phyloP scores from a whole-genome alignment of 2,113 vertebrate species.

The Protobothrops mucrosquamatus region DNA sequence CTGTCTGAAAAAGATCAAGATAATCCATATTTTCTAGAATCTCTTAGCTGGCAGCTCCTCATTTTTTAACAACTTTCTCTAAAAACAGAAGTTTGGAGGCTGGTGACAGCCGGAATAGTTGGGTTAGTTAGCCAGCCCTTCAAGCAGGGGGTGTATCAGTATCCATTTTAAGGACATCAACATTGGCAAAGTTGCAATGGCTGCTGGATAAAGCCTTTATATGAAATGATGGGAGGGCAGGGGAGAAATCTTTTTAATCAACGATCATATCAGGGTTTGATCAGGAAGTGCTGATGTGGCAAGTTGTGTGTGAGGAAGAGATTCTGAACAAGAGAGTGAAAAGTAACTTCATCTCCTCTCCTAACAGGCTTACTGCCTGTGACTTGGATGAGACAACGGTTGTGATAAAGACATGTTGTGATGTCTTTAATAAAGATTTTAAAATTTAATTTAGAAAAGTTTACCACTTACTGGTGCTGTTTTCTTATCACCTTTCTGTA shows the following conservation, averaged over 20 bases:
- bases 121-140: neutral
- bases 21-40: neutral
- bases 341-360: neutral
- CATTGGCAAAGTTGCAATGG: neutral
- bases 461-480: conserved; percentile 86
- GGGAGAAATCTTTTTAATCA: neutral
- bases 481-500: conserved; percentile 80
- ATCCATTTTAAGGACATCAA: neutral
- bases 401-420: neutral
- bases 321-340: neutral
- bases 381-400: neutral
- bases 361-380: neutral
- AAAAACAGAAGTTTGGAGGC: neutral
- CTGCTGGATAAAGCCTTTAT: neutral
- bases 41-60: neutral
- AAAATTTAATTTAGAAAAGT: conserved; percentile 1
- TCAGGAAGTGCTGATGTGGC: neutral
- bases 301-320: neutral
- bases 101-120: neutral
- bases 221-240: neutral
- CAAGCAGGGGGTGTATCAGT: neutral
- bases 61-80: neutral
- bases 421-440: neutral
- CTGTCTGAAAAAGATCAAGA: neutral
- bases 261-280: neutral